These are phyloP conservation scores for Augochlorella aurata DNA, from an alignment of 2,888 invertebrate species.

Conservation along the genomic window DNA sequence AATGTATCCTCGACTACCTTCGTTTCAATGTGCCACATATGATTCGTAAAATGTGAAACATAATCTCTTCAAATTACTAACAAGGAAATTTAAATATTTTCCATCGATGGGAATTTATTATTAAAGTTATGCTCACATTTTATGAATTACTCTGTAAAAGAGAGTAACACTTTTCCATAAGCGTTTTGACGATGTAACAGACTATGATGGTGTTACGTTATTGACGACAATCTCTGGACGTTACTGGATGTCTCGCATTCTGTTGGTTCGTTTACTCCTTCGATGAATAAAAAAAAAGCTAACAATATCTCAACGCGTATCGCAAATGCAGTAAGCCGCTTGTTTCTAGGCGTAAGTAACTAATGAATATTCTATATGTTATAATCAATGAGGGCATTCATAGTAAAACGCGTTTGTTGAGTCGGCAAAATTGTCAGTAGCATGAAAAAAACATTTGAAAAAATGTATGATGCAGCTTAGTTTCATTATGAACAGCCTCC, in stretches of 20 bases:
- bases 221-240: constrained; percentile 33
- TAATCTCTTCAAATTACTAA: background rate
- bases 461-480: background rate
- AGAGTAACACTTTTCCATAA: background rate
- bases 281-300: constrained; percentile 19
- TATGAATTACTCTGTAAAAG: background rate
- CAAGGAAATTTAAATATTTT: background rate
- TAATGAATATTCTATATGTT: constrained; percentile 59
- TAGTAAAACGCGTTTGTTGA: constrained; percentile 12
- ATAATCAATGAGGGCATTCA: constrained; percentile 51
- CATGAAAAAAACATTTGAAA: background rate
- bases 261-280: constrained; percentile 42
- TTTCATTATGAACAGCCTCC: constrained; percentile 54
- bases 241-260: constrained; percentile 38
- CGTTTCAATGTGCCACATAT: background rate
- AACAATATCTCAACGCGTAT: constrained; percentile 45
- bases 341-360: constrained; percentile 60
- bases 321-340: constrained; percentile 62
- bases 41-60: background rate
- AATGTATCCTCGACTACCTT: constrained; percentile 6
- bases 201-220: constrained; percentile 52
- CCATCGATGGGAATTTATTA: background rate
- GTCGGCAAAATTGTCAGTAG: background rate
- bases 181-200: constrained; percentile 11
- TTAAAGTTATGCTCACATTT: background rate